Conservation (phyloP, 2,113 vertebrate genomes). For the Ptychochromis oligacanthus region DNA sequence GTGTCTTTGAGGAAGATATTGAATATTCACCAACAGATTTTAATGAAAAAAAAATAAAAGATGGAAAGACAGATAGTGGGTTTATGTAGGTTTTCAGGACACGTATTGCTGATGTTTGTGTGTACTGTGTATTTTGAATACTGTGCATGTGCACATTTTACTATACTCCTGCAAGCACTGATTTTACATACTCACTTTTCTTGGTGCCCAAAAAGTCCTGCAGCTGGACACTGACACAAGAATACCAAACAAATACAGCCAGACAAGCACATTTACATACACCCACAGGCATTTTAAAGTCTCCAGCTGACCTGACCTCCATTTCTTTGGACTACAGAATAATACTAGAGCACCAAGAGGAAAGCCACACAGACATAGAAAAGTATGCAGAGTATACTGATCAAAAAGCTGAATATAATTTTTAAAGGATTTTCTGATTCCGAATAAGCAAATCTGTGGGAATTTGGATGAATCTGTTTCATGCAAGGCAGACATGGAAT, state of each 20-base stretch:
- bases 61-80: neutral
- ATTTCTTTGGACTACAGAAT: neutral
- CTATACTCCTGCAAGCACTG: too few species aligned
- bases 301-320: neutral
- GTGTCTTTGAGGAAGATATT: neutral
- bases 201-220: neutral
- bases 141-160: neutral
- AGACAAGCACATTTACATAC: neutral
- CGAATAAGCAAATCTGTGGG: neutral
- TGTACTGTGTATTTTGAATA: neutral
- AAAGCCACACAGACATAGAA: neutral
- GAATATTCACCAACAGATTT: neutral
- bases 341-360: neutral
- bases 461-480: conserved; percentile 10
- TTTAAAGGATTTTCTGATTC: neutral
- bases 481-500: neutral
- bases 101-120: neutral
- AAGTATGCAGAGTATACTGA: neutral
- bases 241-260: neutral
- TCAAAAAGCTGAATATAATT: neutral
- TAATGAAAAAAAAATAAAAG: neutral
- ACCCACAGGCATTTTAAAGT: neutral
- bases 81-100: neutral
- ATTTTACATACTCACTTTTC: neutral
- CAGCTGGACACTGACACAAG: neutral